phyloP scores from a whole-genome alignment of 2,888 invertebrate species.

The Drosophila testacea region DNA sequence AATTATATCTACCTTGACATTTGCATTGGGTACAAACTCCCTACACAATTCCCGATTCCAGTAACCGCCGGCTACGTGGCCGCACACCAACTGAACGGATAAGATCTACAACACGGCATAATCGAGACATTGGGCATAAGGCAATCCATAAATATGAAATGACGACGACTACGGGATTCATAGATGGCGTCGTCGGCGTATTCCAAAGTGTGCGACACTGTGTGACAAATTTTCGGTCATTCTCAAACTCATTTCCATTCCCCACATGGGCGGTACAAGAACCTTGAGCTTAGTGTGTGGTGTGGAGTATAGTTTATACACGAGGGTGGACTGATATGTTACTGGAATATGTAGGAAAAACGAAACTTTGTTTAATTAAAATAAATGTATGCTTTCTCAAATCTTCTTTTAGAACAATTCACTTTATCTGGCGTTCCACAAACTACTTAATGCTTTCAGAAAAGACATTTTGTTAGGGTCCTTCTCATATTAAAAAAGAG shows the following conservation, averaged over 20 bases:
- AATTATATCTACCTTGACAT: conserved; percentile 49
- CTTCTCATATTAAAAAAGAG: no score
- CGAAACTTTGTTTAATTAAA: no score
- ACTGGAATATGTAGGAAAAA: no score
- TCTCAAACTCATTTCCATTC: conserved; percentile 44
- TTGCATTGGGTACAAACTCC: conserved; percentile 7
- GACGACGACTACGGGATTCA: conserved; percentile 22
- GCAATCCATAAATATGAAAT: conserved; percentile 30
- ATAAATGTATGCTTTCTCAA: no score
- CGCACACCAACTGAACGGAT: conserved; percentile 72
- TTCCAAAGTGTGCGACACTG: conserved; percentile 34
- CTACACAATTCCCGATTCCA: conserved; percentile 14
- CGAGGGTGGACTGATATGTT: no score
- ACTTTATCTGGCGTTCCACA: no score
- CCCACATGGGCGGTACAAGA: conserved; percentile 33
- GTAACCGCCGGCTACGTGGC: conserved; percentile 66
- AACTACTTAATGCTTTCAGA: no score
- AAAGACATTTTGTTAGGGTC: no score
- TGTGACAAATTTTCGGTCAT: conserved; percentile 70
- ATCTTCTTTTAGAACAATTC: no score
- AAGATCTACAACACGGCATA: conserved; percentile 69
- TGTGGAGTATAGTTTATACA: conserved; percentile 27
- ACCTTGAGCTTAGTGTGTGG: conserved; percentile 55
- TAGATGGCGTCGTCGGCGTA: conserved; percentile 35
- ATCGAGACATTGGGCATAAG: conserved; percentile 10